Evolutionary conservation across 2,113 vertebrate genomes (phyloP).

Genomic region (Ptilorrhoa leucosticta): DNA sequence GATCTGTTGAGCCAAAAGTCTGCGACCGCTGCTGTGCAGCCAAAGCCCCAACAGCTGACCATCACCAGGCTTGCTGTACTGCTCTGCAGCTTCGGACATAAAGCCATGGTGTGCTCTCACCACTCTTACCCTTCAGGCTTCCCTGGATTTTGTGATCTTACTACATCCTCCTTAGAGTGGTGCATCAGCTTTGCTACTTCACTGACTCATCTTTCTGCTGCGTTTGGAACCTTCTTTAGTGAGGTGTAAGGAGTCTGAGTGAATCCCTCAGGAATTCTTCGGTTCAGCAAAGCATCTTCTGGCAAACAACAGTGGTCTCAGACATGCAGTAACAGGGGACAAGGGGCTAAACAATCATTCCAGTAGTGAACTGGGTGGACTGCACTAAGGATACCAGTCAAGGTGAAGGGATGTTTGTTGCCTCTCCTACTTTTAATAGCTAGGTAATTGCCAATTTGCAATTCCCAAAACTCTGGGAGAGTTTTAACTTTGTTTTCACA

Average conservation of each 20-base stretch:
- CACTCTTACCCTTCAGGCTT: background rate
- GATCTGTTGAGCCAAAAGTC: background rate
- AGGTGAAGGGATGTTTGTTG: background rate
- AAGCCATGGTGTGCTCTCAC: background rate
- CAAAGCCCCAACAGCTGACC: background rate
- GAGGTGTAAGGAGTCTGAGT: background rate
- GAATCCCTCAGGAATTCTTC: background rate
- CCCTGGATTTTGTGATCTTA: background rate
- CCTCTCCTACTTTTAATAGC: background rate
- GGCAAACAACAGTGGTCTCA: background rate
- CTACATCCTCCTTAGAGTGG: background rate
- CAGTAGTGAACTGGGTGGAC: background rate
- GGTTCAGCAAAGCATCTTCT: background rate
- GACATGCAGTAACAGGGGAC: background rate
- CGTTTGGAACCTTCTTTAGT: background rate
- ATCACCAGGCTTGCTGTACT: background rate
- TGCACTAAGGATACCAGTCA: background rate
- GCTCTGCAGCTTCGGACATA: background rate
- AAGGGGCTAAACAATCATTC: background rate
- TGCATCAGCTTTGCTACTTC: background rate
- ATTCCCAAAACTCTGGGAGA: background rate
- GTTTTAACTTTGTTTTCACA: background rate
- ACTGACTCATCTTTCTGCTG: background rate
- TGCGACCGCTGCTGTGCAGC: accelerated
- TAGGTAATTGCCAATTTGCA: background rate